Conservation (phyloP, 2,888 invertebrate species). For the Kuschelorhynchus macadamiae region DNA sequence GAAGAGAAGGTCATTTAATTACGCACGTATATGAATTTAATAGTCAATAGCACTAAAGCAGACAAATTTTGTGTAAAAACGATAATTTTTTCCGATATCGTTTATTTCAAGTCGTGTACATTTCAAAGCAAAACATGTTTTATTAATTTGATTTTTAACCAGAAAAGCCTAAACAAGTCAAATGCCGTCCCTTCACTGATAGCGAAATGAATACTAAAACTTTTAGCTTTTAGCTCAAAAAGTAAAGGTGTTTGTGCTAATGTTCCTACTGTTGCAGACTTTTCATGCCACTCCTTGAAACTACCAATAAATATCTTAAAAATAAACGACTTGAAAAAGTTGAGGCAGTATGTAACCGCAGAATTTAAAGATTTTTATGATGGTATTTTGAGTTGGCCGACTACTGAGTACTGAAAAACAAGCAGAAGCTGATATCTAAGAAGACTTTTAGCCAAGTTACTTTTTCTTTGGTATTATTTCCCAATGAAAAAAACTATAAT, state of each 20-base stretch:
- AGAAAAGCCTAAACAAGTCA: too few relatives aligned
- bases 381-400: too few relatives aligned
- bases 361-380: not conserved
- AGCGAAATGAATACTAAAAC: too few relatives aligned
- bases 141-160: too few relatives aligned
- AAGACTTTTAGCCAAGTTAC: not conserved
- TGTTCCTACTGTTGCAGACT: too few relatives aligned
- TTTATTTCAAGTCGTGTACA: not conserved
- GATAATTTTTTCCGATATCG: too few relatives aligned
- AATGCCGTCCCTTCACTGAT: too few relatives aligned
- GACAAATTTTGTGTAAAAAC: not conserved
- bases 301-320: not conserved
- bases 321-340: not conserved
- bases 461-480: too few relatives aligned
- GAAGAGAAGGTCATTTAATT: not conserved
- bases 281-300: not conserved
- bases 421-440: not conserved
- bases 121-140: too few relatives aligned
- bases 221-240: too few relatives aligned
- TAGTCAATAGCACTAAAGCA: not conserved
- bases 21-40: not conserved
- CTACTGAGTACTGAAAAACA: not conserved
- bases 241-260: too few relatives aligned
- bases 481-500: too few relatives aligned
- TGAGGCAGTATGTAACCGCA: not conserved